Evolutionary conservation across 2,113 vertebrate species (phyloP), one percentile per base, ranked within the genome.

Genomic region (Microtus oregoni): DNA sequence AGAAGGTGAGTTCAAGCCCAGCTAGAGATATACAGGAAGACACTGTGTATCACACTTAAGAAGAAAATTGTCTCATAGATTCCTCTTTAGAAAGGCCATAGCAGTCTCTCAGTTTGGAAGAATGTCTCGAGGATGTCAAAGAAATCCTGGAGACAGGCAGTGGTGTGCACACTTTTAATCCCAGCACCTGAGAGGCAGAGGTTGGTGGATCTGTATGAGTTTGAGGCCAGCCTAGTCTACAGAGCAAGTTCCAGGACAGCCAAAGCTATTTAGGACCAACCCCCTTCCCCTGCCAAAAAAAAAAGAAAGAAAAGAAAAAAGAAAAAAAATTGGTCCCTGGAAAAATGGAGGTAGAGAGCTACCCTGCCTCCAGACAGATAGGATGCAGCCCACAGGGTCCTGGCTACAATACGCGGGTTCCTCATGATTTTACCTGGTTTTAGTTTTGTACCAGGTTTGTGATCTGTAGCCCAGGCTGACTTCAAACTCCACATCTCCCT

Each of bases 281-380:
- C 55, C 55, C 0, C 55, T 0, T 17, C 52, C 14, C 24, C 63
- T 65, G 63, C 26, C 63, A 28, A 8, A 4, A n/a, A 28, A 32
- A 68, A 68, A 32, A 30, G 30, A 47, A 47, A 47, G 4, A 14
- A 30, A 20, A 32, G 9, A 41, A 19, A 20, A 44, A 38, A 5
- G 32, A 68, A 20, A 41, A 32, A 12, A 47, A 52, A 14, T 4
- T 12, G 3, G 24, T 14, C 30, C 32, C 38, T 52, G 0, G 28
- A 70, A 8, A 44, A 26, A 26, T 19, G 20, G 38, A 78, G 30
- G 22, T 35, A n/a, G 86, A 47, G 52, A 30, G 28, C 8, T n/a
- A n/a, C n/a, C n/a, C n/a, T n/a, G n/a, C n/a, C n/a, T 22, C 0
- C 4, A 70, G n/a, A 4, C n/a, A 3, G 28, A 7, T 3, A 58